Conservation (phyloP, 2,797 vertebrate species). For the Percopsis omiscomaycus region DNA sequence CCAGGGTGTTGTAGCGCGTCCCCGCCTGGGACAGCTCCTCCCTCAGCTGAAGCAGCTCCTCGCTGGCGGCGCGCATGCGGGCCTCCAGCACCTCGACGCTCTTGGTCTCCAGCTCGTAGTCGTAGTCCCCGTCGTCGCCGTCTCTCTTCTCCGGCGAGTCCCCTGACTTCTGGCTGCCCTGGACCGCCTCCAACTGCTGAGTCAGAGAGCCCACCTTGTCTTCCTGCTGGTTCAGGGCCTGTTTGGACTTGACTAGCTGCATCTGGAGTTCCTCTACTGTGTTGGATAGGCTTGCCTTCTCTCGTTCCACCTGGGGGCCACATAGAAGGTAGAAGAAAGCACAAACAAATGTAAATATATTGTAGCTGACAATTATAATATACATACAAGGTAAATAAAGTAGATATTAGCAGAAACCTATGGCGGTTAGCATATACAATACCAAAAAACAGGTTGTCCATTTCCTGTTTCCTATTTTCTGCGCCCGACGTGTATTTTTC, state of each 20-base stretch:
- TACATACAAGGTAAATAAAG: no score
- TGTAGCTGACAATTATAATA: no score
- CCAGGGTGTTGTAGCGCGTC: conserved; percentile 69
- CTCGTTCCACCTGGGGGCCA: conserved; percentile 76
- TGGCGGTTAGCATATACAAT: no score
- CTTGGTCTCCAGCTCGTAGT: conserved; percentile 78
- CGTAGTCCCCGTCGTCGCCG: conserved; percentile 44
- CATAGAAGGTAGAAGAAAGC: not conserved
- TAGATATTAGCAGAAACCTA: no score
- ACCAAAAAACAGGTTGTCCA: no score
- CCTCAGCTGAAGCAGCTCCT: conserved; percentile 73
- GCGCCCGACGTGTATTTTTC: conserved; percentile 37
- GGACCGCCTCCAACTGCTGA: conserved; percentile 72
- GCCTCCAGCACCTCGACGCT: conserved; percentile 77
- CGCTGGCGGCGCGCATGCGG: conserved; percentile 70
- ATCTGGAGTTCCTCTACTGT: conserved; percentile 81
- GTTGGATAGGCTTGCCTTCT: conserved; percentile 73
- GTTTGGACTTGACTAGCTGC: conserved; percentile 78
- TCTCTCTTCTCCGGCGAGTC: conserved; percentile 37
- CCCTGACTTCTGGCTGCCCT: conserved; percentile 47
- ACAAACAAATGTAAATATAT: not conserved
- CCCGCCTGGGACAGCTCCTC: conserved; percentile 78
- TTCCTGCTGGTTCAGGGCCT: conserved; percentile 79
- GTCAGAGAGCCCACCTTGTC: conserved; percentile 74
- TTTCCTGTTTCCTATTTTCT: no score